These are phyloP conservation scores for Heliconius erato DNA, from an alignment of 2,888 invertebrate species.

Conservation along the genomic window DNA sequence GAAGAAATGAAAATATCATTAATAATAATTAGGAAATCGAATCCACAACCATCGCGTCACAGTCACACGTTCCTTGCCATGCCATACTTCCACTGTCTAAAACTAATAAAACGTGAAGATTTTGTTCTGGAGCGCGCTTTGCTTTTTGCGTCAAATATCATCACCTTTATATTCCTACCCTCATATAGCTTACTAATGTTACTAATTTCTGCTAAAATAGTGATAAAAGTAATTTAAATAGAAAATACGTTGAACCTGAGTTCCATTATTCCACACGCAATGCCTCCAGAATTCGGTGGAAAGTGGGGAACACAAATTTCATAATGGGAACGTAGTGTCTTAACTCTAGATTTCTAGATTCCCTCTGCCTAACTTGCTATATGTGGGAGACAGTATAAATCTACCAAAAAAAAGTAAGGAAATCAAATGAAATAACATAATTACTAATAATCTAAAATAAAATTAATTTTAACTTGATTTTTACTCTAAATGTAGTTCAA, in stretches of 20 bases:
- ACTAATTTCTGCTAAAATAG: no score
- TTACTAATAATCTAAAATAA: not conserved
- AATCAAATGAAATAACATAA: not conserved
- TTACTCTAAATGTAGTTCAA: not conserved
- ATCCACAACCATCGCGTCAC: no score
- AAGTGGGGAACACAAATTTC: not conserved
- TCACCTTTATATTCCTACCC: no score
- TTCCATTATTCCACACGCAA: no score
- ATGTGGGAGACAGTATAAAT: no score
- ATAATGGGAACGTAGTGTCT: not conserved
- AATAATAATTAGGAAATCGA: no score
- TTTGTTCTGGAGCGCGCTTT: conserved; percentile 2
- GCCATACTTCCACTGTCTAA: not conserved
- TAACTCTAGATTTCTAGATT: not conserved
- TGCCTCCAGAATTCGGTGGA: not conserved
- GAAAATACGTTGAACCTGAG: no score
- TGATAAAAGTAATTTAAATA: no score
- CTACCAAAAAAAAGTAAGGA: not conserved
- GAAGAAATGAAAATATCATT: no score
- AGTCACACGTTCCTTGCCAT: no score
- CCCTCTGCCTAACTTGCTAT: not conserved
- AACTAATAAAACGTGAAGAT: not conserved
- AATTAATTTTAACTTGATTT: not conserved
- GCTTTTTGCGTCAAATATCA: no score
- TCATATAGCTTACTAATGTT: no score